These are phyloP conservation scores for Drosophila neocordata DNA, from an alignment of 1,140 invertebrate species.

Conservation along the genomic window DNA sequence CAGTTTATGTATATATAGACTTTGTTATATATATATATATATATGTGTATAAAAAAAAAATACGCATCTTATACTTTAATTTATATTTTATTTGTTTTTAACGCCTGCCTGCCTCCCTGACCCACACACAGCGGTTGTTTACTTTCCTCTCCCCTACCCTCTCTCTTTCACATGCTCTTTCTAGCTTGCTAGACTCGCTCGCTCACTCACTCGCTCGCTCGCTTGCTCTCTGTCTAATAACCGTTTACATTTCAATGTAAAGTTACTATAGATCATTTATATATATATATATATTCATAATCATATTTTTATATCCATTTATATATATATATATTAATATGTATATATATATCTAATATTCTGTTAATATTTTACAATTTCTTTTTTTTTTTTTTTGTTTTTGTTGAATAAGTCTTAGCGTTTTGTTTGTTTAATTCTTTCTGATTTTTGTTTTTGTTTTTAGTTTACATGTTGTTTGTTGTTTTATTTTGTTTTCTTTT, in stretches of 20 bases:
- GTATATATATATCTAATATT: slow-evolving; percentile 39
- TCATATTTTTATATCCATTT: slow-evolving; percentile 16
- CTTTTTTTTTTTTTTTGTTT: slow-evolving; percentile 50
- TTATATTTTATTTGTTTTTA: neutral
- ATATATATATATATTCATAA: slow-evolving; percentile 44
- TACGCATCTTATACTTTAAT: neutral
- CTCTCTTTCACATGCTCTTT: neutral
- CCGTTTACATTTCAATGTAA: slow-evolving; percentile 37
- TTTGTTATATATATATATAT: slow-evolving; percentile 24
- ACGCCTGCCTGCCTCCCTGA: neutral
- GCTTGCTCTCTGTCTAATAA: neutral
- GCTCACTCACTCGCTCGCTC: neutral
- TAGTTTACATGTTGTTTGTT: slow-evolving; percentile 16
- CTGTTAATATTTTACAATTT: slow-evolving; percentile 72
- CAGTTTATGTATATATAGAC: neutral
- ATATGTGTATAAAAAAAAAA: slow-evolving; percentile 25
- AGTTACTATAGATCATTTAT: slow-evolving; percentile 52
- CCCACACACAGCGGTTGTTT: neutral
- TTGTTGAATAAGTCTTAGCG: slow-evolving; percentile 78
- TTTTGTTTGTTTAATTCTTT: slow-evolving; percentile 33
- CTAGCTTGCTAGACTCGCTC: neutral
- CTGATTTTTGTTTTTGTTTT: slow-evolving; percentile 51
- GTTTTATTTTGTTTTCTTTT: slow-evolving; percentile 50
- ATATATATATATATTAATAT: slow-evolving; percentile 30
- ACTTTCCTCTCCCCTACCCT: neutral